Evolutionary conservation across 2,113 vertebrate genomes (phyloP).

Genomic region (Ia io): DNA sequence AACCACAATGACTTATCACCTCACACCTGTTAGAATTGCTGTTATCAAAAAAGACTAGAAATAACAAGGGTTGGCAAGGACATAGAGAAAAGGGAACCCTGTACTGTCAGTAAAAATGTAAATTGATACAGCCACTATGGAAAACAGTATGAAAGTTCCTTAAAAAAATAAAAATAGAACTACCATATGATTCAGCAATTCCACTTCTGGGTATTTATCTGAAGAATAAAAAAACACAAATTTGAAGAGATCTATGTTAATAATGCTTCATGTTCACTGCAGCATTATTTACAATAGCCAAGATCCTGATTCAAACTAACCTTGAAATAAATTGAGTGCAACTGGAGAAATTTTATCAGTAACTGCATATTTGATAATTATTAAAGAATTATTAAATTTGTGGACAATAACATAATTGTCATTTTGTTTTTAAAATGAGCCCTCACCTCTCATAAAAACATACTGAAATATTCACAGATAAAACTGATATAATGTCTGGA

Average conservation of each 20-base stretch:
- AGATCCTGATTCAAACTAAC: background rate
- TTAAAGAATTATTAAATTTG: background rate
- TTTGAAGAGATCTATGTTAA: background rate
- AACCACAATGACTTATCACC: background rate
- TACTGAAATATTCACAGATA: background rate
- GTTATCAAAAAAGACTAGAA: background rate
- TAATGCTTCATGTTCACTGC: background rate
- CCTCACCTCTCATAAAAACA: background rate
- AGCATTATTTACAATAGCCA: background rate
- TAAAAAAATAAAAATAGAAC: background rate
- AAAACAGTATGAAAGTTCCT: background rate
- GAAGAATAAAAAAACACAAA: background rate
- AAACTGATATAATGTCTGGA: background rate
- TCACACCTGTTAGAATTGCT: background rate
- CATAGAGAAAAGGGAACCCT: background rate
- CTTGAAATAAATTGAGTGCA: background rate
- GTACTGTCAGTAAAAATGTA: background rate
- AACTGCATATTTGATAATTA: background rate
- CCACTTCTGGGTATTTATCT: background rate
- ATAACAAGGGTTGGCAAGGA: background rate
- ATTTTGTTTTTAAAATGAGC: constrained; percentile 10
- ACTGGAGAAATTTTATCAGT: background rate
- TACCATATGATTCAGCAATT: background rate
- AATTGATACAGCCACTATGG: background rate
- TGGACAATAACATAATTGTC: background rate